Evolutionary conservation across 2,888 invertebrate species (phyloP), one percentile per base, ranked within the genome.

Genomic region (Parnassius glacialis): DNA sequence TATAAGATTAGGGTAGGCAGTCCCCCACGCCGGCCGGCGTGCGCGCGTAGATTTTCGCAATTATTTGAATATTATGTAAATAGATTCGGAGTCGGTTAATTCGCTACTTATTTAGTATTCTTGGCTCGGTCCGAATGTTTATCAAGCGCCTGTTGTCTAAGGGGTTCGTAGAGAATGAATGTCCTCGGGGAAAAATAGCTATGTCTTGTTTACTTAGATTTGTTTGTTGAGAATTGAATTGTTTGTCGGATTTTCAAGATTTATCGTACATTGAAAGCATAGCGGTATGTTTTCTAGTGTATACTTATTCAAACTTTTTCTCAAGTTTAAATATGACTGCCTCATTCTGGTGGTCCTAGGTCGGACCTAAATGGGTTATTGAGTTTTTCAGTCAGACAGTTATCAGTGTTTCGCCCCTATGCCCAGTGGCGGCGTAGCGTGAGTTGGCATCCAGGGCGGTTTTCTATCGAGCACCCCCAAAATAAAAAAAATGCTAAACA

Each of bases 61-160:
- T 85, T 79, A 86, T 88, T 83, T 74, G 76, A 85, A 85, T 86
- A 81, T 84, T 85, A 87, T 88, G 85, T 76, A 79, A 85, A 88
- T 84, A 63, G 54, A 65, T 62, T 64, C 57, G 20, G 53, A 62
- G 16, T 64, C 57, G 67, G 66, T 58, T 64, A 60, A 64, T 61
- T 73, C 62, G 52, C 69, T 70, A 70, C 71, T 73, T 73, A 73
- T 76, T 82, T 76, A 68, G 71, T 77, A 79, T 78, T 80, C 75
- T 78, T 75, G 73, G 73, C 73, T 73, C 70, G 74, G 52, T 25
- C 59, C 52, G 68, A 68, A 70, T 69, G 69, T 78, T 74, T 76
- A 79, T 78, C 75, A 64, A 61, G 47, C 53, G 56, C 42, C 57
- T 12, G 57, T 53, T 53, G 52, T 55, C 60, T 59, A 57, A 53